phyloP scores from a whole-genome alignment of 2,888 invertebrate species.

The Lucinisca nassula region DNA sequence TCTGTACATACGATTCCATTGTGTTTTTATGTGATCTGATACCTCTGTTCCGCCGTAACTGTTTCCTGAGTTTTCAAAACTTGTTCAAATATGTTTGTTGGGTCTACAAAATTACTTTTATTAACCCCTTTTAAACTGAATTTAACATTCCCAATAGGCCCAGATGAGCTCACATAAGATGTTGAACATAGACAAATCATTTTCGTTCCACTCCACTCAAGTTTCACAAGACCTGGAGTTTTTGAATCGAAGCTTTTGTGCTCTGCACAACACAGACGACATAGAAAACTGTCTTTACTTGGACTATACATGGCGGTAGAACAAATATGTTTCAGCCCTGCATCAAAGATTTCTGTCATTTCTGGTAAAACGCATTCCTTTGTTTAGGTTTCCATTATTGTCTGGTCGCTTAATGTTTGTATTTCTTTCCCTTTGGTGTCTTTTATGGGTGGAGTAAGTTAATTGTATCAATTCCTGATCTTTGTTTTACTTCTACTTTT shows the following conservation, averaged over 20 bases:
- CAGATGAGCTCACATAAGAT: not conserved
- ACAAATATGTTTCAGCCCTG: not conserved
- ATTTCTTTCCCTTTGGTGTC: too few species aligned
- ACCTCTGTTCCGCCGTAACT: not conserved
- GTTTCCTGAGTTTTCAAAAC: not conserved
- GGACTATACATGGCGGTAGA: not conserved
- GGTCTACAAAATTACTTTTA: not conserved
- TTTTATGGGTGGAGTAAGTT: too few species aligned
- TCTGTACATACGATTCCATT: not conserved
- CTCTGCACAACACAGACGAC: not conserved
- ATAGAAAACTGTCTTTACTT: not conserved
- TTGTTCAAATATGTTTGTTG: not conserved
- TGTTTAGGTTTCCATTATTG: too few species aligned
- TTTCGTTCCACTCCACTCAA: not conserved
- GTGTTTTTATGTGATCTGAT: not conserved
- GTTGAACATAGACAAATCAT: too few species aligned
- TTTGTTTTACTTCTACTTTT: too few species aligned
- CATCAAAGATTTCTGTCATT: not conserved
- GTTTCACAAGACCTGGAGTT: not conserved
- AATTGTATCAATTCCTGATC: too few species aligned
- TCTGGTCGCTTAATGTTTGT: too few species aligned
- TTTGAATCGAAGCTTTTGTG: not conserved
- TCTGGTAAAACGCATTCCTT: conserved; percentile 25
- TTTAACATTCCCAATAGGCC: not conserved
- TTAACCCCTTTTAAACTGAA: not conserved